Evolutionary conservation across 2,113 vertebrate species (phyloP).

Genomic region (Ptilonorhynchus violaceus): DNA sequence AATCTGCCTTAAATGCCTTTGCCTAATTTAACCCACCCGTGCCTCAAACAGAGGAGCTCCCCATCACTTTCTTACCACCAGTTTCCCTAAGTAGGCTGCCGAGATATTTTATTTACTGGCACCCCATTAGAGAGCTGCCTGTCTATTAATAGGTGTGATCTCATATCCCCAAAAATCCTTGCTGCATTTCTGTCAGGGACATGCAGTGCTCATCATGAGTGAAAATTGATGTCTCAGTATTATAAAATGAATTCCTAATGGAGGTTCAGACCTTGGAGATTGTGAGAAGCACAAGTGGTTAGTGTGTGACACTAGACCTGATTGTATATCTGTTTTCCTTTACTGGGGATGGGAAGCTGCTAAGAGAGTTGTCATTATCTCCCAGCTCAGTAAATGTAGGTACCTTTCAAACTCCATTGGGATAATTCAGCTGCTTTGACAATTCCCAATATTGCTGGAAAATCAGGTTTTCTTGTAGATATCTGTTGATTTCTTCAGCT

Average conservation of each 20-base stretch:
- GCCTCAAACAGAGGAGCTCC: neutral
- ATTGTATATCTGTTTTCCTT: neutral
- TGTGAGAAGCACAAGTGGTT: neutral
- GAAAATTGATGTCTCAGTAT: neutral
- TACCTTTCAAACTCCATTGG: neutral
- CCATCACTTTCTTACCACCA: neutral
- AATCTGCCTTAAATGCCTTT: neutral
- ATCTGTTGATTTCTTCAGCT: neutral
- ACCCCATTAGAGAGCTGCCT: neutral
- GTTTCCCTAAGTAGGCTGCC: accelerated
- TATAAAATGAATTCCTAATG: neutral
- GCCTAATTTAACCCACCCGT: neutral
- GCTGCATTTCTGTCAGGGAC: neutral
- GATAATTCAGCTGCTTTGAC: neutral
- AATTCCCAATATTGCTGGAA: neutral
- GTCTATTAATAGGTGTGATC: neutral
- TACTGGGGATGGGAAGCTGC: neutral
- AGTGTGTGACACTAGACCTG: neutral
- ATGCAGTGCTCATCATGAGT: neutral
- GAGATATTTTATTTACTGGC: neutral
- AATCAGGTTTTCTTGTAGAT: neutral
- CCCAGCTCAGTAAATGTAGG: neutral
- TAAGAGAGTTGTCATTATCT: neutral
- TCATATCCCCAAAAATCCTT: neutral
- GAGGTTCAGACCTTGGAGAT: neutral